Evolutionary conservation across 2,797 vertebrate species (phyloP).

Genomic region (Lophotriccus pileatus): DNA sequence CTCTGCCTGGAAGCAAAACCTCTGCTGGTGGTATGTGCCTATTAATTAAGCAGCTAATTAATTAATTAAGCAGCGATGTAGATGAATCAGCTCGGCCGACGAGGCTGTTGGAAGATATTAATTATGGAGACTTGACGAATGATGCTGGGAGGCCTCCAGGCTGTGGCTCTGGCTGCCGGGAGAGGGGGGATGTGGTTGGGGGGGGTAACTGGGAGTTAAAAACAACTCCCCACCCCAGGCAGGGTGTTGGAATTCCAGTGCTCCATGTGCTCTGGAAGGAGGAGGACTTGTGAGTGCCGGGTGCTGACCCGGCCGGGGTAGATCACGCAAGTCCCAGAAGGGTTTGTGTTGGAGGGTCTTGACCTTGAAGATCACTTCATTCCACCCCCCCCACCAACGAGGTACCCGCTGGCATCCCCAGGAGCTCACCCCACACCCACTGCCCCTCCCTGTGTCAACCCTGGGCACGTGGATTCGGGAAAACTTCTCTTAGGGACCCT

Average conservation of each 20-base stretch:
- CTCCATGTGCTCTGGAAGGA: background rate
- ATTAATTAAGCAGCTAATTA: slow-evolving; percentile 43
- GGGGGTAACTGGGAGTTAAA: background rate
- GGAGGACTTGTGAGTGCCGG: background rate
- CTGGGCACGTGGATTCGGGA: too few relatives aligned
- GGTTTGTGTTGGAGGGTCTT: background rate
- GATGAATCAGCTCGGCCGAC: background rate
- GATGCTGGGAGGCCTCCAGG: background rate
- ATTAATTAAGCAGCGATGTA: slow-evolving; percentile 26
- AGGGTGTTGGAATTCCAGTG: background rate
- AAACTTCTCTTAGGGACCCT: too few relatives aligned
- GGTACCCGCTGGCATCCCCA: too few relatives aligned
- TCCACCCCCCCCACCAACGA: background rate
- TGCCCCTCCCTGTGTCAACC: too few relatives aligned
- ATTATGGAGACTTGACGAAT: background rate
- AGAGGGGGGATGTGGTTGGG: background rate
- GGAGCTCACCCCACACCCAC: too few relatives aligned
- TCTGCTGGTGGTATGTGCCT: background rate
- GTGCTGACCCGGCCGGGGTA: fast-evolving
- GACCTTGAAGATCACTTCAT: too few relatives aligned
- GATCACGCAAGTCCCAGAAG: background rate
- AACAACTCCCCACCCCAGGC: too few relatives aligned
- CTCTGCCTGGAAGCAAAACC: background rate
- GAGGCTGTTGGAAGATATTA: background rate
- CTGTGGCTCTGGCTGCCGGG: background rate